Conservation (phyloP, 2,797 vertebrate species). For the Arrhamphus sclerolepis region DNA sequence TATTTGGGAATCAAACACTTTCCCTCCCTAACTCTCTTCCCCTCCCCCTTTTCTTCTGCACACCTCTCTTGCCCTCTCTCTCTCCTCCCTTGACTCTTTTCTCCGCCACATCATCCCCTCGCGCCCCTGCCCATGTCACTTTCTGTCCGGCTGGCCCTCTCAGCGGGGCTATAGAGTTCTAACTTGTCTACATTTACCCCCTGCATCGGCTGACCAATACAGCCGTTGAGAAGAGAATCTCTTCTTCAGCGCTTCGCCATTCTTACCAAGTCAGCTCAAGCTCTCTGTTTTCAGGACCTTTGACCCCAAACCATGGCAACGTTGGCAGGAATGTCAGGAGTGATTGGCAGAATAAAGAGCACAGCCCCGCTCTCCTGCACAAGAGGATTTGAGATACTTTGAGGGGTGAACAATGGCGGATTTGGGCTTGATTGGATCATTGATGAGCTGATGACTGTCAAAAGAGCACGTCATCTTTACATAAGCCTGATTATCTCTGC, state of each 20-base stretch:
- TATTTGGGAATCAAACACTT: conserved; percentile 92
- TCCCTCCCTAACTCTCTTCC: conserved; percentile 51
- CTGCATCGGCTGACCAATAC: conserved; percentile 81
- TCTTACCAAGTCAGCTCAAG: conserved; percentile 94
- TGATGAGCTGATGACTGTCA: conserved; percentile 97
- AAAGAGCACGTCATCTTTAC: conserved; percentile 99
- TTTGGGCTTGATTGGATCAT: conserved; percentile 98
- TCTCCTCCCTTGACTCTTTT: conserved; percentile 40
- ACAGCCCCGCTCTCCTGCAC: conserved; percentile 83
- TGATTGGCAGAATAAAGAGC: conserved; percentile 99
- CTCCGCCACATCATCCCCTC: conserved; percentile 34
- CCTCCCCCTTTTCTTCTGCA: conserved; percentile 32
- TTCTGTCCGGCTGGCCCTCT: conserved; percentile 83
- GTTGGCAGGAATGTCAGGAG: conserved; percentile 97
- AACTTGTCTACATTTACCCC: conserved; percentile 99
- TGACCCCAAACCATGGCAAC: conserved; percentile 98
- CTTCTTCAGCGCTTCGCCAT: conserved; percentile 90
- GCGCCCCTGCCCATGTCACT: conserved; percentile 38
- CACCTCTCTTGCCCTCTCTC: conserved; percentile 57
- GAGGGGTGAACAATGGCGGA: conserved; percentile 84
- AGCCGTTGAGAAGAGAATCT: conserved; percentile 48
- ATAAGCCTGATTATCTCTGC: conserved; percentile 99
- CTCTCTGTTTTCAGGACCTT: conserved; percentile 98
- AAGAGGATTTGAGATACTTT: conserved; percentile 98
- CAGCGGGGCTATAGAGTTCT: conserved; percentile 90